Evolutionary conservation across 2,888 invertebrate genomes (phyloP), one percentile per base, ranked within the genome.

Genomic region (Colostygia pectinataria): DNA sequence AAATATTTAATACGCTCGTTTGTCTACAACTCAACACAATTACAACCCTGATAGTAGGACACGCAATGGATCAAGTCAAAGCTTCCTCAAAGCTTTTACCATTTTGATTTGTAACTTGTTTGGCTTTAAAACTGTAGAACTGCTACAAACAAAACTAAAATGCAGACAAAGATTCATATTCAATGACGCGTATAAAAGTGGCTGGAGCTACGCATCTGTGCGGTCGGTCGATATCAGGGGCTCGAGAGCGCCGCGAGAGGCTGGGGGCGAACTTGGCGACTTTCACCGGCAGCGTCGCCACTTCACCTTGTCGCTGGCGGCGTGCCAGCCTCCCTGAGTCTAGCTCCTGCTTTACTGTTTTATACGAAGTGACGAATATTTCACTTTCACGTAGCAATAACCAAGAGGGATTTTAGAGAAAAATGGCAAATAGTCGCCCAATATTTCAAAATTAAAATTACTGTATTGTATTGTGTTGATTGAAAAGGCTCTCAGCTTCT

Each of bases 291-390:
- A 83, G 77, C 86, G 83, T 79, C 83, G 68, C 68, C 72, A 81
- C 84, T 86, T 86, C 81, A 86, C 83, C 85, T 83, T 82, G 84
- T 74, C 82, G 75, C 78, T 86, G 88, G 86, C 86, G 45, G 49
- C 38, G 52, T 66, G 85, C 87, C 87, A 86, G 70, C 68, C 58
- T 63, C 73, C 55, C 59, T 29, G 39, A 20, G 29, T 31, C 18
- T 33, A 23, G 7, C 34, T 43, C 34, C 34, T 23, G 24, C 24
- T 25, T 32, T 14, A 25, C 18, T 15, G 18, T 27, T 27, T 18
- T 12, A 20, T 9, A 36, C 34, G 10, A 31, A 42, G 9, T 31
- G 29, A 20, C 31, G 13, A 29, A 14, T 37, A 33, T 27, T 42
- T 31, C 10, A 46, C 39, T 45, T 39, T 25, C 7, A 29, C 13